phyloP scores from a whole-genome alignment of 2,113 vertebrate species.

The Ploceus nigricollis region DNA sequence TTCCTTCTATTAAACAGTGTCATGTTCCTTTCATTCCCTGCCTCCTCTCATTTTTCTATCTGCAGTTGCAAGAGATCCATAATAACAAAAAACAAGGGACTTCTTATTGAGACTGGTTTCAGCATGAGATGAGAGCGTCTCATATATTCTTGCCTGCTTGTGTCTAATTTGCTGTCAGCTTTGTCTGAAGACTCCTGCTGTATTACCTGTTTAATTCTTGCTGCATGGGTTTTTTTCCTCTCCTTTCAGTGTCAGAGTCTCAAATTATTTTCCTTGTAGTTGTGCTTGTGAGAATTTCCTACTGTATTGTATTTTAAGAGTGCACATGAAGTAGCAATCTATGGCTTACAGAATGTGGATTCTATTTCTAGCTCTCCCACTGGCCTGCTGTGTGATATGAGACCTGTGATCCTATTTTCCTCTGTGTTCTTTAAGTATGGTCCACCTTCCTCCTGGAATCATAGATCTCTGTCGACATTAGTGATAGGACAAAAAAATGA shows the following conservation, averaged over 20 bases:
- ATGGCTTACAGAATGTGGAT: neutral
- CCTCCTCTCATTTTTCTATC: neutral
- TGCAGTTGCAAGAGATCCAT: neutral
- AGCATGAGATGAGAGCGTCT: neutral
- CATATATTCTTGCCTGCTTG: neutral
- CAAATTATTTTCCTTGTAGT: neutral
- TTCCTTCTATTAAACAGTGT: neutral
- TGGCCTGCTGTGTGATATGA: neutral
- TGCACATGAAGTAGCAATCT: neutral
- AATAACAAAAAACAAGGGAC: neutral
- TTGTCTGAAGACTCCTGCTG: neutral
- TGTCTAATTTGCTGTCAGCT: neutral
- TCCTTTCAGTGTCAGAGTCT: neutral
- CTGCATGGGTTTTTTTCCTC: neutral
- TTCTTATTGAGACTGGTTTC: neutral
- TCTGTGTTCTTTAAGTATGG: neutral
- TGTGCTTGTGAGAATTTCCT: neutral
- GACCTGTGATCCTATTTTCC: neutral
- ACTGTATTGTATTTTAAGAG: neutral
- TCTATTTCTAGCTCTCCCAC: neutral
- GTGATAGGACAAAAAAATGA: neutral
- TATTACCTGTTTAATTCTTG: neutral
- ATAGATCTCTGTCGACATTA: neutral
- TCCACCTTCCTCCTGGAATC: neutral
- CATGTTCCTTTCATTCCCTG: neutral